Base-by-base conservation (phyloP, 2,113 vertebrate genomes). In the Cebidichthys violaceus region DNA sequence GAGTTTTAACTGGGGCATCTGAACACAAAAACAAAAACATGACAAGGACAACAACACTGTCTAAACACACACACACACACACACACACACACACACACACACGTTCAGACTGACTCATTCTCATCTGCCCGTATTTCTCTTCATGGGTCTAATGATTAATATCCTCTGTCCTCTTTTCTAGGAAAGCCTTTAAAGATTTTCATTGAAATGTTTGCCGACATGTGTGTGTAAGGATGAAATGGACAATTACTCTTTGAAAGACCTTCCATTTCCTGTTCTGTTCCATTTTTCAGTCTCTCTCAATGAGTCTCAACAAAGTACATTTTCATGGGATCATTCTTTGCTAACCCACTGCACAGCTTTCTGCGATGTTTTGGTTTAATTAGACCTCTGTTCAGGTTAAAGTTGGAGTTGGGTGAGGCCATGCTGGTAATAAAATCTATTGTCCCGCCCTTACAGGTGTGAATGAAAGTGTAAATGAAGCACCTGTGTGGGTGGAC, bases 1-100 rank as follows among this genome's bases (percentile, higher is more conserved):
- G 76, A 81, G 86, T 85, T 89, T 68, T 86, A 92, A 89, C 79
- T 89, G 82, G 88, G 87, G 60, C 88, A 85, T 83, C 60, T 6
- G 37, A 86, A 85, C 70, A 61, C 79, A 79, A 59, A 82, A 74
- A 86, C 83, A 90, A 86, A 83, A 60, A 68, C 71, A 67, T 47
- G 78, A 89, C 90, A 82, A 76, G 74, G 82, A 90, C 73, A 47
- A 81, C 75, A 81, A 67, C 66, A 50, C 33, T 13, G 60, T 45
- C 47, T 82, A 65, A 73, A 82, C 54, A 29, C 82, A 69, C 77
- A 72, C 57, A 71, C 79, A 54, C 67, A 84, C 78, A 81, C 88
- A 29, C 73, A 52, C 45, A 67, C 70, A 80, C 52, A 43, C 60
- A 29, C 70, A 41, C 24, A 9, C 64, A 66, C 62, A 69, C 43